Evolutionary conservation across 2,888 invertebrate genomes (phyloP).

Genomic region (Arge pagana): DNA sequence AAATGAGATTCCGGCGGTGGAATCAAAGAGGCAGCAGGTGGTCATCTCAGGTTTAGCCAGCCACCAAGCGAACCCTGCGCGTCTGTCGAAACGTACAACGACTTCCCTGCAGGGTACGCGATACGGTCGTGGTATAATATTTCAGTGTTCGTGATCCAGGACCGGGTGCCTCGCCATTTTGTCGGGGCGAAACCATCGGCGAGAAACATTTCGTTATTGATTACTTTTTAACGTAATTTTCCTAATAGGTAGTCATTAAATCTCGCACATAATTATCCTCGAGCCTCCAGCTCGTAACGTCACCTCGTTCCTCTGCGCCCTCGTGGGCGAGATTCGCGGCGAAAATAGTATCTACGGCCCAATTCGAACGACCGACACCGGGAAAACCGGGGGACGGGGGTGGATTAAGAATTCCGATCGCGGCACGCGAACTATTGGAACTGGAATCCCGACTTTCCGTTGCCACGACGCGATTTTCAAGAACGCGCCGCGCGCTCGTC

Average conservation of each 20-base stretch:
- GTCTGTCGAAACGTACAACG: conserved; percentile 17
- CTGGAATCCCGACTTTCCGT: neutral
- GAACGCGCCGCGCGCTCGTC: neutral
- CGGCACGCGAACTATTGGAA: too few relatives aligned
- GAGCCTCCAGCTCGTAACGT: too few relatives aligned
- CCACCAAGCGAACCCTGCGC: conserved; percentile 38
- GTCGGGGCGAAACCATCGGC: neutral
- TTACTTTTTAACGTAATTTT: conserved; percentile 41
- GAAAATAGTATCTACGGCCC: neutral
- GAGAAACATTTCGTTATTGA: conserved; percentile 38
- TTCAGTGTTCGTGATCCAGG: conserved; percentile 15
- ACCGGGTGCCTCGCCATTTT: too few relatives aligned
- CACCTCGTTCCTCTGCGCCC: neutral
- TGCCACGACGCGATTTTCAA: too few relatives aligned
- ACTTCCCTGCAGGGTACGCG: conserved; percentile 1
- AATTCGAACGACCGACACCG: neutral
- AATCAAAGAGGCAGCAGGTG: conserved; percentile 59
- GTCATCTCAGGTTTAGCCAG: conserved; percentile 41
- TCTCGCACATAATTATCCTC: neutral
- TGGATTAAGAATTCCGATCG: too few relatives aligned
- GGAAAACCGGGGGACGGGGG: neutral
- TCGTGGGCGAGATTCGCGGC: too few relatives aligned
- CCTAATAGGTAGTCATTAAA: conserved; percentile 26
- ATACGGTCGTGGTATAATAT: conserved; percentile 13
- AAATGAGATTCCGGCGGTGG: conserved; percentile 56